These are phyloP conservation scores for Ctenosaura bakeri DNA, from an alignment of 2,797 vertebrate species.

Conservation along the genomic window DNA sequence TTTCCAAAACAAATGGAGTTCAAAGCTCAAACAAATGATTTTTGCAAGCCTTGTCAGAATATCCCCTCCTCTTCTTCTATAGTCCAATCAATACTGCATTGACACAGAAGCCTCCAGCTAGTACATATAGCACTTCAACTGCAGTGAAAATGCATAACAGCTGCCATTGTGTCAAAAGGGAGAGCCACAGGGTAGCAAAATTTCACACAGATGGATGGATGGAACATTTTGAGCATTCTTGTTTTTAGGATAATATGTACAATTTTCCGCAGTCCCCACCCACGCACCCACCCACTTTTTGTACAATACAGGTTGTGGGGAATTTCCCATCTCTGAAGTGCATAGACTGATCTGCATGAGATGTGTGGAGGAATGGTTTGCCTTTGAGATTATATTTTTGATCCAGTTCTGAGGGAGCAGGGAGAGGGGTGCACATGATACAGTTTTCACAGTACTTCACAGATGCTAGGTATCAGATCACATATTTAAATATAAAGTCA, in stretches of 20 bases:
- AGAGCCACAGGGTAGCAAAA: slow-evolving; percentile 23
- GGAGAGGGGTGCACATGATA: too few relatives aligned
- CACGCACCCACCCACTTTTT: neutral
- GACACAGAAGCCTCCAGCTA: slow-evolving; percentile 11
- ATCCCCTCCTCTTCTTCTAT: fast-evolving
- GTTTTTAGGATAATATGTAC: neutral
- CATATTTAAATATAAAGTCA: neutral
- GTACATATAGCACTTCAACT: fast-evolving
- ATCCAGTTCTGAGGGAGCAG: neutral
- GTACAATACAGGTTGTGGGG: neutral
- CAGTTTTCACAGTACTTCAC: neutral
- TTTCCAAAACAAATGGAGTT: neutral
- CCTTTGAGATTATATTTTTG: neutral
- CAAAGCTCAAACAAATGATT: neutral
- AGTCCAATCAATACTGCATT: slow-evolving; percentile 21
- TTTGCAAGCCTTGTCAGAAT: slow-evolving; percentile 19
- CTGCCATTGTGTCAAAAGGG: slow-evolving; percentile 22
- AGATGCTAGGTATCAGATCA: neutral
- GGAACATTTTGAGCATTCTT: neutral
- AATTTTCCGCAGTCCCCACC: neutral
- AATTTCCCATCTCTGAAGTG: neutral
- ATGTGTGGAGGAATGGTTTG: neutral
- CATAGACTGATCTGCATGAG: neutral
- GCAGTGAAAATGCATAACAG: slow-evolving; percentile 25
- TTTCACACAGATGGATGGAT: slow-evolving; percentile 6